Conservation (phyloP, 1,140 invertebrate species). For the Trachelipus rathkii region DNA sequence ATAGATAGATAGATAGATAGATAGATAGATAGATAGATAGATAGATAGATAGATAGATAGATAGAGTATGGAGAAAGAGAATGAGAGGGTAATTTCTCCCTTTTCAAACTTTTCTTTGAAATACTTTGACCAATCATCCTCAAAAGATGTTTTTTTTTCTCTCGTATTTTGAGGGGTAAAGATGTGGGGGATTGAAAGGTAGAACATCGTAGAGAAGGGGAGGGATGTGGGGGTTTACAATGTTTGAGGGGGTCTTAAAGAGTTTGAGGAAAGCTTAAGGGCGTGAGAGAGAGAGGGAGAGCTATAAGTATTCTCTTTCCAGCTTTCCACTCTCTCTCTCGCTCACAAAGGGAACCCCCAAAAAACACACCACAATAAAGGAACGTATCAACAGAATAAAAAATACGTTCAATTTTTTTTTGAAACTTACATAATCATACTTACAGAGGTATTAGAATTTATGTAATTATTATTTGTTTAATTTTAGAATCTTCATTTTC, state of each 20-base stretch:
- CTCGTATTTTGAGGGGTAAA: not conserved
- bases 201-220: not conserved
- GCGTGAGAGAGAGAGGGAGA: not conserved
- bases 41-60: not conserved
- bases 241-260: not conserved
- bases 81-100: not conserved
- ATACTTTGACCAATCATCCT: constrained; percentile 12
- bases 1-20: constrained; percentile 3
- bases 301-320: no score
- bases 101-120: constrained; percentile 5
- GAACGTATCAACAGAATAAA: no score
- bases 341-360: no score
- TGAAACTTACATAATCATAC: no score
- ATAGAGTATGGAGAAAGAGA: not conserved
- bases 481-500: no score
- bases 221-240: not conserved
- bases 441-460: no score
- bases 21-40: not conserved
- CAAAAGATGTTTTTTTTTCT: constrained; percentile 10
- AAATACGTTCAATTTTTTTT: no score
- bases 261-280: not conserved
- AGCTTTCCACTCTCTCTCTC: no score
- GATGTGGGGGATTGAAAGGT: no score
- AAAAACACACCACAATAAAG: no score
- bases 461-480: no score